Conservation (phyloP, 1,140 invertebrate species). For the Lutraria rhynchaena region DNA sequence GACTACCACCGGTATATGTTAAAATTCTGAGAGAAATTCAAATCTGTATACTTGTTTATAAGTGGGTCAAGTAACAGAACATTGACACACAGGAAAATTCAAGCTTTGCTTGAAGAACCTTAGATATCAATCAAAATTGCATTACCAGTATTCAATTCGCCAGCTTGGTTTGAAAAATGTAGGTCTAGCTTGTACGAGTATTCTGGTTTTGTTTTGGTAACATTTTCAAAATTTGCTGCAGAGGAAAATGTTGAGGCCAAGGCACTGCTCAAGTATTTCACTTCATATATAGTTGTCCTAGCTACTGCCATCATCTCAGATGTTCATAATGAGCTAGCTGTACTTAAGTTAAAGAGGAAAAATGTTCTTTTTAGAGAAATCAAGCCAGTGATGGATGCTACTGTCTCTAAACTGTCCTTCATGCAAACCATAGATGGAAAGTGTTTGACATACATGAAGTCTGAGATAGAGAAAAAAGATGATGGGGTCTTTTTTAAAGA, state of each 20-base stretch:
- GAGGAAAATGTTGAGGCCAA: slow-evolving; percentile 16
- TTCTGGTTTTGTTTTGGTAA: slow-evolving; percentile 13
- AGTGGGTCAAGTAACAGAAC: slow-evolving; percentile 4
- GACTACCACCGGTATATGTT: slow-evolving; percentile 23
- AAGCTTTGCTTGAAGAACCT: slow-evolving; percentile 18
- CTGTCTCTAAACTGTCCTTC: neutral
- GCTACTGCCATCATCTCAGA: slow-evolving; percentile 16
- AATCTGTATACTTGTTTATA: slow-evolving; percentile 20
- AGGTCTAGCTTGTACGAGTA: slow-evolving; percentile 13
- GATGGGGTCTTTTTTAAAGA: slow-evolving; percentile 5
- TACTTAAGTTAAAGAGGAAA: slow-evolving; percentile 14
- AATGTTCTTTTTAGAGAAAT: slow-evolving; percentile 12
- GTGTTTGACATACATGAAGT: slow-evolving; percentile 6
- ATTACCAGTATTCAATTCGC: slow-evolving; percentile 16
- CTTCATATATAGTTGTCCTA: slow-evolving; percentile 14
- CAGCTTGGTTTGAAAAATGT: slow-evolving; percentile 18
- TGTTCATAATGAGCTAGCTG: slow-evolving; percentile 12
- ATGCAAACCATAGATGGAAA: slow-evolving; percentile 19
- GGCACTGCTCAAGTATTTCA: slow-evolving; percentile 25
- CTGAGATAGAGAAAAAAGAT: slow-evolving; percentile 9
- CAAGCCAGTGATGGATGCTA: slow-evolving; percentile 14
- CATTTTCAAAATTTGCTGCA: slow-evolving; percentile 34
- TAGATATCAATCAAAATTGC: slow-evolving; percentile 4
- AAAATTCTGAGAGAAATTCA: slow-evolving; percentile 36
- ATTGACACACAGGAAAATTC: slow-evolving; percentile 32